These are phyloP conservation scores for Gavia stellata DNA, from an alignment of 2,113 vertebrate genomes.

Conservation along the genomic window DNA sequence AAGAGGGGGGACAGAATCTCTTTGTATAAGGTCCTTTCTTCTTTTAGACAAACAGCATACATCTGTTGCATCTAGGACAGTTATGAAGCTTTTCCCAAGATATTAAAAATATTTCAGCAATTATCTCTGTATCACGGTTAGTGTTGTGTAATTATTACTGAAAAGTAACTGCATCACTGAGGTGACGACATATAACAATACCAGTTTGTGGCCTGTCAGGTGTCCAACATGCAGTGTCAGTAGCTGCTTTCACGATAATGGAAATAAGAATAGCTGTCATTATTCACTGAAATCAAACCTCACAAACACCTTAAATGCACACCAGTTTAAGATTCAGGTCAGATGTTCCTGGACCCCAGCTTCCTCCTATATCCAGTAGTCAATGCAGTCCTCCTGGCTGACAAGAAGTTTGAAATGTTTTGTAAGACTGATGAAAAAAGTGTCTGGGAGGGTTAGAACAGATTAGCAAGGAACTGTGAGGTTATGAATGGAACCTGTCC, in stretches of 20 bases:
- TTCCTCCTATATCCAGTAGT: not conserved
- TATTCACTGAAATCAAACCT: not conserved
- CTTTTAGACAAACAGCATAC: not conserved
- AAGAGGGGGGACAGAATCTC: not conserved
- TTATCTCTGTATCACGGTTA: not conserved
- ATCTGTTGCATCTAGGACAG: not conserved
- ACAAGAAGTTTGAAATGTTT: not conserved
- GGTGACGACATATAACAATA: not conserved
- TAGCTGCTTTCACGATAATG: not conserved
- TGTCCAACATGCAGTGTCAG: not conserved
- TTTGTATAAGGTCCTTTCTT: not conserved
- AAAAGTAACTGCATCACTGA: not conserved
- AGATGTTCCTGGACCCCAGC: not conserved
- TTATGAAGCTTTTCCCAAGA: not conserved
- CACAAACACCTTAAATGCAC: not conserved
- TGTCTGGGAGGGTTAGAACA: not conserved
- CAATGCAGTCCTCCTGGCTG: not conserved
- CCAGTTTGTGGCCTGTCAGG: not conserved
- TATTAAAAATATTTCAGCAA: not conserved
- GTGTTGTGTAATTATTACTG: not conserved
- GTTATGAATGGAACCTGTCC: slow-evolving; percentile 29
- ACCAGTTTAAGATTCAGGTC: not conserved
- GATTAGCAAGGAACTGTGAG: not conserved
- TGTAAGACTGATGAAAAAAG: not conserved
- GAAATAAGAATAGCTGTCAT: not conserved